These are phyloP conservation scores for Mustela nigripes DNA, from an alignment of 2,113 vertebrate species.

Conservation along the genomic window DNA sequence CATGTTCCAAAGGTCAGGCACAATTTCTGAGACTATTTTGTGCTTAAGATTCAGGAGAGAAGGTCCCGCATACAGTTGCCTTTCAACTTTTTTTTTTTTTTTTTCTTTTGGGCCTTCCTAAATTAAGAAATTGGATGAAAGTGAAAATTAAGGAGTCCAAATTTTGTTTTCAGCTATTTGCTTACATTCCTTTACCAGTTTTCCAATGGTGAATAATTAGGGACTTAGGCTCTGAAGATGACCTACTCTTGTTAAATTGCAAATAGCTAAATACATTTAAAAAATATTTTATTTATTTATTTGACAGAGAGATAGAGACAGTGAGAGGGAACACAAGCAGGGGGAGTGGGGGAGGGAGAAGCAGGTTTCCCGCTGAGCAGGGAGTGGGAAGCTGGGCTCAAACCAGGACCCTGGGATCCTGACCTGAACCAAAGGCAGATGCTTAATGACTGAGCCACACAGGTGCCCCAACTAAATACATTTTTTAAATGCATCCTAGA, in stretches of 20 bases:
- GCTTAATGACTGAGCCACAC: no score
- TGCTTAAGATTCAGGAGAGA: slow-evolving; percentile 13
- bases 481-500: neutral
- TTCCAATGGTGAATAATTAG: neutral
- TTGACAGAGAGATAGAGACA: no score
- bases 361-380: no score
- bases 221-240: neutral
- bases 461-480: neutral
- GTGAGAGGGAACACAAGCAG: no score
- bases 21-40: neutral
- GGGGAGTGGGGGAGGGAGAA: no score
- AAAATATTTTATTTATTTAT: no score
- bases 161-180: neutral
- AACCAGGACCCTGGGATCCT: no score
- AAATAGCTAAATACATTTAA: neutral
- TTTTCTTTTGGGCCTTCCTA: neutral
- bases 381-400: no score
- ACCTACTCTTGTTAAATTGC: neutral
- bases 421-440: no score
- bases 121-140: slow-evolving; percentile 32
- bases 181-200: neutral
- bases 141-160: neutral
- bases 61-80: neutral
- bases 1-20: slow-evolving; percentile 54
- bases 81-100: neutral